Evolutionary conservation across 2,113 vertebrate genomes (phyloP).

Genomic region (Chloebia gouldiae): DNA sequence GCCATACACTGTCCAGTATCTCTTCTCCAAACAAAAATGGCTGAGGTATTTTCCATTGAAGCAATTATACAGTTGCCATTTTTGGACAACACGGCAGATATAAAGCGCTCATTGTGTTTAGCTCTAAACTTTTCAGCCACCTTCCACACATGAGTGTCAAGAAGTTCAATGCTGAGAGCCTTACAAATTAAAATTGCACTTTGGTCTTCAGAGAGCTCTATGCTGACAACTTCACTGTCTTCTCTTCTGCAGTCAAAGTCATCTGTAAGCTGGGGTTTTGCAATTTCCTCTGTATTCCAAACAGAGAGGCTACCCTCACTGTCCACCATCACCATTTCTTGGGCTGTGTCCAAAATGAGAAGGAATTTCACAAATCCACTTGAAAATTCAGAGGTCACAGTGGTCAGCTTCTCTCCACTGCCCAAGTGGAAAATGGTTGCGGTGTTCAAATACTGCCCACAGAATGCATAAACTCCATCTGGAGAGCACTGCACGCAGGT

Average conservation of each 20-base stretch:
- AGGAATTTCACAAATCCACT: constrained; percentile 97
- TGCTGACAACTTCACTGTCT: constrained; percentile 91
- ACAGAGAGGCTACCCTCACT: constrained; percentile 95
- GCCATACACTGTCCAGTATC: constrained; percentile 98
- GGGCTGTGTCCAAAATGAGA: constrained; percentile 88
- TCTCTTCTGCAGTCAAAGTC: constrained; percentile 95
- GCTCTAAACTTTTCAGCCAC: constrained; percentile 97
- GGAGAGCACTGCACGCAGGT: constrained; percentile 96
- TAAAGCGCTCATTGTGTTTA: constrained; percentile 91
- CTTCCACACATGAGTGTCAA: constrained; percentile 93
- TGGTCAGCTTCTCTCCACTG: constrained; percentile 94
- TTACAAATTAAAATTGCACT: constrained; percentile 96
- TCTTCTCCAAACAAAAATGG: constrained; percentile 97
- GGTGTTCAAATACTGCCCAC: constrained; percentile 96
- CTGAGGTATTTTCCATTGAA: constrained; percentile 98
- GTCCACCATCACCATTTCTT: constrained; percentile 98
- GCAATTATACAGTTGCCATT: constrained; percentile 96
- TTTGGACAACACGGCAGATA: constrained; percentile 94
- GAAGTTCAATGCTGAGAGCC: constrained; percentile 91
- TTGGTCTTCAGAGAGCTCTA: constrained; percentile 96
- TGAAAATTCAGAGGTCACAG: constrained; percentile 95
- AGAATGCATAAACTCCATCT: constrained; percentile 94
- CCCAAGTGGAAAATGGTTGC: constrained; percentile 92
- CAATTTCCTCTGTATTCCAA: constrained; percentile 94
- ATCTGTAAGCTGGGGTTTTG: constrained; percentile 90